Percentiles rank a stretch among this genome's conserved stretches.
Evolutionary conservation across 1,140 invertebrate species (phyloP).

Genomic region (Diplogasteroides magnus): DNA sequence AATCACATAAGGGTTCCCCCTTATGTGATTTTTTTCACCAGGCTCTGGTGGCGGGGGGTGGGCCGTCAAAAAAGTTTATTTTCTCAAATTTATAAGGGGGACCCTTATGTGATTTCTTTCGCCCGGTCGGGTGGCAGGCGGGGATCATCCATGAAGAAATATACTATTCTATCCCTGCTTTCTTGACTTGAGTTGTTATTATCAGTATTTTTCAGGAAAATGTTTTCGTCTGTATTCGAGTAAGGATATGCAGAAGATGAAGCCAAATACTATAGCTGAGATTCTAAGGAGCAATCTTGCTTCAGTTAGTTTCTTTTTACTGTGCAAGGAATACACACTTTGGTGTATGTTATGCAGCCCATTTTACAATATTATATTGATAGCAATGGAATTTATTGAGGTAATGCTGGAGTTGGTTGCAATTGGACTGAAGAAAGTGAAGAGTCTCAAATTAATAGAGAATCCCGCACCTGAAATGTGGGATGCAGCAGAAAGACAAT

Average conservation of each 20-base stretch:
- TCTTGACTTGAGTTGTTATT: too few species aligned
- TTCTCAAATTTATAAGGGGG: neutral
- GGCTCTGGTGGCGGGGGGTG: too few species aligned
- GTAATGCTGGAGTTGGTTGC: constrained; percentile 59
- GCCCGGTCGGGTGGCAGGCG: too few species aligned
- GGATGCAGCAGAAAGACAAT: constrained; percentile 38
- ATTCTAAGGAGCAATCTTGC: constrained; percentile 42
- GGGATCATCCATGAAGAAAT: too few species aligned
- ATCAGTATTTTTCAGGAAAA: neutral
- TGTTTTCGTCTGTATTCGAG: constrained; percentile 54
- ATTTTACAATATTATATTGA: constrained; percentile 37
- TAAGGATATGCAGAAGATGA: constrained; percentile 36
- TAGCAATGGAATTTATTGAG: constrained; percentile 42
- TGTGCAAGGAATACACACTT: neutral
- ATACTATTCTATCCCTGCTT: too few species aligned
- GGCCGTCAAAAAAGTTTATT: too few species aligned
- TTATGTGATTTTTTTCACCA: too few species aligned
- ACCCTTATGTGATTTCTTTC: too few species aligned
- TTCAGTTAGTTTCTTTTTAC: constrained; percentile 32
- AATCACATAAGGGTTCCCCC: neutral
- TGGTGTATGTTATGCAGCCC: constrained; percentile 10
- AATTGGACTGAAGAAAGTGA: constrained; percentile 57
- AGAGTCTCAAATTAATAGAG: constrained; percentile 59
- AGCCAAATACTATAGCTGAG: constrained; percentile 36
- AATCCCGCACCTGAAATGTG: constrained; percentile 50